phyloP scores from a whole-genome alignment of 1,140 invertebrate genomes.

The Pogonomyrmex californicus region DNA sequence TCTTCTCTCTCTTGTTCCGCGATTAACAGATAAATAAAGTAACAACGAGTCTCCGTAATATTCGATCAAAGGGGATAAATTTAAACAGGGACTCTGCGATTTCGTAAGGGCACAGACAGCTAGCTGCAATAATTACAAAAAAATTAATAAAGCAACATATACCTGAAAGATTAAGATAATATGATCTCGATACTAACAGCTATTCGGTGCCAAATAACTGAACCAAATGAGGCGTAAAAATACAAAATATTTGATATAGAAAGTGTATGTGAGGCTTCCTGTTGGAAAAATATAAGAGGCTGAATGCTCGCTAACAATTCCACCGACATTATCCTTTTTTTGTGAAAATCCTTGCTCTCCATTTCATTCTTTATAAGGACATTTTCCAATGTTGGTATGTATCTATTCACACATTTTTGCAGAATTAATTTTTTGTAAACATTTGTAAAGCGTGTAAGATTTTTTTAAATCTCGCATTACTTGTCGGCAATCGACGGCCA shows the following conservation, averaged over 20 bases:
- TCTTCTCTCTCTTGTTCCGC: slow-evolving; percentile 42
- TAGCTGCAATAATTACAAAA: slow-evolving; percentile 76
- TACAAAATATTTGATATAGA: slow-evolving; percentile 81
- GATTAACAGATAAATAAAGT: slow-evolving; percentile 79
- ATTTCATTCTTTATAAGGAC: slow-evolving; percentile 79
- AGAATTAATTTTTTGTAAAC: not conserved
- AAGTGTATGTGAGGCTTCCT: slow-evolving; percentile 73
- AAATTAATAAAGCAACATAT: not conserved
- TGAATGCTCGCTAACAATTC: slow-evolving; percentile 84
- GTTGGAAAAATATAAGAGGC: slow-evolving; percentile 82
- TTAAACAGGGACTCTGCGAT: slow-evolving; percentile 78
- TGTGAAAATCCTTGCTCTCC: slow-evolving; percentile 75
- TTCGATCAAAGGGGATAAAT: slow-evolving; percentile 79
- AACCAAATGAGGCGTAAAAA: slow-evolving; percentile 77
- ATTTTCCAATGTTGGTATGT: slow-evolving; percentile 82
- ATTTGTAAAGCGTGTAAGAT: no score
- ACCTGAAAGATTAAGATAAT: not conserved
- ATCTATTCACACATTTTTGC: slow-evolving; percentile 69
- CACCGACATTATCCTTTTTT: slow-evolving; percentile 81
- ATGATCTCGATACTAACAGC: slow-evolving; percentile 77
- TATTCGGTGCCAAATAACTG: slow-evolving; percentile 83
- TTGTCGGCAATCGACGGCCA: slow-evolving; percentile 85
- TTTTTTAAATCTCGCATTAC: slow-evolving; percentile 61
- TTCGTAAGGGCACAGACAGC: slow-evolving; percentile 82
- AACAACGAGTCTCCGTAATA: slow-evolving; percentile 85